Percentiles rank a stretch among this genome's conserved stretches.
These are phyloP conservation scores for Tenualosa thibaudeaui DNA, from an alignment of 2,797 vertebrate species.

Conservation along the genomic window DNA sequence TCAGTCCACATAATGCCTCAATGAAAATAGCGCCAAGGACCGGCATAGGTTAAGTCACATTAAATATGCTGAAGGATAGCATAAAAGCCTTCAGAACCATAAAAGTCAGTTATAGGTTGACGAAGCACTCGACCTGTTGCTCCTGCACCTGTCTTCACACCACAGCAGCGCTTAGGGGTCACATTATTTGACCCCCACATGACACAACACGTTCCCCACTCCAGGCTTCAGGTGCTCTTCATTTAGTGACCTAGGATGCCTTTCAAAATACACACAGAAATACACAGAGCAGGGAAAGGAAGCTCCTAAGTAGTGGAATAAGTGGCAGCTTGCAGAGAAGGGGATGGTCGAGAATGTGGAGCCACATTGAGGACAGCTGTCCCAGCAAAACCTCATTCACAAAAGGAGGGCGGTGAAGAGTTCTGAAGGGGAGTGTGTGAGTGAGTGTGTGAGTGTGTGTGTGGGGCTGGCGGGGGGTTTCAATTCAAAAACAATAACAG, in stretches of 20 bases:
- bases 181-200: background rate
- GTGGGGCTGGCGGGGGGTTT: background rate
- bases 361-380: conserved; percentile 15
- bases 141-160: background rate
- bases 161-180: background rate
- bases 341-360: background rate
- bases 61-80: background rate
- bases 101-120: background rate
- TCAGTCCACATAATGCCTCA: background rate
- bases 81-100: background rate
- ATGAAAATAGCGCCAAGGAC: background rate
- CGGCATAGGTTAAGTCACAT: background rate
- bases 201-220: background rate
- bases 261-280: background rate
- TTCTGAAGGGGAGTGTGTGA: background rate
- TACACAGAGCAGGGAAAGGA: background rate
- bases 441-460: too few relatives aligned
- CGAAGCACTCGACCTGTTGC: background rate
- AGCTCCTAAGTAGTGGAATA: background rate
- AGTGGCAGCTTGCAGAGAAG: background rate
- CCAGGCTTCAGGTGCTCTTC: background rate
- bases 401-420: background rate
- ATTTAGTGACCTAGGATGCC: background rate
- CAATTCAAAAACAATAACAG: background rate
- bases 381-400: background rate